These are phyloP conservation scores for Bombyx huttoni DNA, from an alignment of 2,888 invertebrate species.

Conservation along the genomic window DNA sequence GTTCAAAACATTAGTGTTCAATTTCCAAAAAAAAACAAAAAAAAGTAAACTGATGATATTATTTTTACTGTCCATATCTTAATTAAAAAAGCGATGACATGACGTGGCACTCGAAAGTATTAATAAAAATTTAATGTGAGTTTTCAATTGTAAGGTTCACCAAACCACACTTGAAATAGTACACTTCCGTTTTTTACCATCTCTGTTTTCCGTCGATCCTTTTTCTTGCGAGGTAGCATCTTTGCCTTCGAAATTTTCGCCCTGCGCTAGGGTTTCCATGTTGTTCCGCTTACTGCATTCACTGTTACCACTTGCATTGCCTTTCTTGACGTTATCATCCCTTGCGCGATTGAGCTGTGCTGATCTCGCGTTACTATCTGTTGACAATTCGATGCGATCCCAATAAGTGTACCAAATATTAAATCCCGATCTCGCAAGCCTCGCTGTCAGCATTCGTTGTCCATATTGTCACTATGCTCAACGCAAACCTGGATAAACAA, in stretches of 20 bases:
- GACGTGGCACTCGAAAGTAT: neutral
- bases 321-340: constrained; percentile 61
- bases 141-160: neutral
- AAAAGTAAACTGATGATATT: neutral
- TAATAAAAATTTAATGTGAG: neutral
- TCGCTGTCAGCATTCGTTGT: neutral
- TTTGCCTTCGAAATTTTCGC: constrained; percentile 56
- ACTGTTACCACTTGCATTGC: constrained; percentile 50
- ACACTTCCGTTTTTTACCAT: constrained; percentile 28
- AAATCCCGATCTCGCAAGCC: neutral
- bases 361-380: constrained; percentile 54
- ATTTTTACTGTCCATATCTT: neutral
- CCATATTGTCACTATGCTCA: neutral
- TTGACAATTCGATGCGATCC: constrained; percentile 9
- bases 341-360: constrained; percentile 49
- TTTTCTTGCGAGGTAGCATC: constrained; percentile 48
- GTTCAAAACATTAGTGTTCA: too few species aligned
- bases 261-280: constrained; percentile 64
- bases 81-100: neutral
- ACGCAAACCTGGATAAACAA: neutral
- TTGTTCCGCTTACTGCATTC: constrained; percentile 48
- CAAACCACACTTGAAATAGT: neutral
- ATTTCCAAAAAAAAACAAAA: neutral
- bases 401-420: neutral
- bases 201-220: constrained; percentile 33